Percentiles rank a stretch among this genome's conserved stretches.
phyloP scores from a whole-genome alignment of 2,888 invertebrate genomes.

The Ichneumoninae sp. region DNA sequence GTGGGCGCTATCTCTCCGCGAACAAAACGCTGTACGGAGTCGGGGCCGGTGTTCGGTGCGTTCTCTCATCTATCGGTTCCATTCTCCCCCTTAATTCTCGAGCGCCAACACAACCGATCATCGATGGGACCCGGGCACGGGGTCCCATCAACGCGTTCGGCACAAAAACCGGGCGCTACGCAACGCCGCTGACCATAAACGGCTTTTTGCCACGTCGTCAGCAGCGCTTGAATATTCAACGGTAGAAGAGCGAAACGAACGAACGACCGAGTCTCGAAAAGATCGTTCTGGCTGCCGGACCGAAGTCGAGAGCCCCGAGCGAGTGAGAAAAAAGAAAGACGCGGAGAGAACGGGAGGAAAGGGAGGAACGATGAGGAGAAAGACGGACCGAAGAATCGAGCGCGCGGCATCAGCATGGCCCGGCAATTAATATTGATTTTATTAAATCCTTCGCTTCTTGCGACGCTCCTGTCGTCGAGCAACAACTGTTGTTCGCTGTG shows the following conservation, averaged over 20 bases:
- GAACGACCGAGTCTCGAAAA: conserved; percentile 46
- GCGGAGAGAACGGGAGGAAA: conserved; percentile 2
- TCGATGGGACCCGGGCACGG: conserved; percentile 62
- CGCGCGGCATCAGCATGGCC: conserved; percentile 71
- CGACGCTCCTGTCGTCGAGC: conserved; percentile 1
- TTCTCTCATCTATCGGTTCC: background rate
- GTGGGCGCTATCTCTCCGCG: conserved; percentile 21
- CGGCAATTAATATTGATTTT: conserved; percentile 83
- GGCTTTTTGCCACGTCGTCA: conserved; percentile 78
- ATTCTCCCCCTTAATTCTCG: conserved; percentile 41
- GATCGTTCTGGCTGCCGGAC: conserved; percentile 57
- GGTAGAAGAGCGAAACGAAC: conserved; percentile 58
- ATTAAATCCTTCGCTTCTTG: conserved; percentile 80
- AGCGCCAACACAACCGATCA: conserved; percentile 64
- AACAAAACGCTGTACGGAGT: conserved; percentile 26
- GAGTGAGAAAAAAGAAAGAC: conserved; percentile 23
- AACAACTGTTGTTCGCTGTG: conserved; percentile 53
- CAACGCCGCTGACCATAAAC: conserved; percentile 79
- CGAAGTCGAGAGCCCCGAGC: conserved; percentile 64
- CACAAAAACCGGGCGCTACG: conserved; percentile 79
- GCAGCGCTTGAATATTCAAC: conserved; percentile 82
- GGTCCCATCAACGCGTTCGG: conserved; percentile 59
- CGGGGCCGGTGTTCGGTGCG: background rate
- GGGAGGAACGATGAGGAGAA: conserved; percentile 21
- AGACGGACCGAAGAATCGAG: conserved; percentile 41